Percentiles rank a stretch among this genome's conserved stretches.
Conservation (phyloP, 2,888 invertebrate genomes). For the Perizoma flavofasciatum region DNA sequence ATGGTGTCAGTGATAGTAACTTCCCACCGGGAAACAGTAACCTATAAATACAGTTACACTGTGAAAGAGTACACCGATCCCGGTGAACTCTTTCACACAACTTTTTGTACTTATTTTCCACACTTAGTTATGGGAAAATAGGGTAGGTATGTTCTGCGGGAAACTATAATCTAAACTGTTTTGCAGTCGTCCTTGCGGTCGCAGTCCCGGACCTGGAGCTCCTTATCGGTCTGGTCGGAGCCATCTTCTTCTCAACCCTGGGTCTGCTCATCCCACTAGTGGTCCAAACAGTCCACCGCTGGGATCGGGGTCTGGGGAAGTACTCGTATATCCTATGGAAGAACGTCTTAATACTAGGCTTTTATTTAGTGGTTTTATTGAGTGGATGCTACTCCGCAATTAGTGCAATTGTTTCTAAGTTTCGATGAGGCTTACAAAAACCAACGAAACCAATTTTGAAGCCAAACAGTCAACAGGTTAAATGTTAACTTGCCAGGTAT, state of each 20-base stretch:
- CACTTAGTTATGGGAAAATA: no score
- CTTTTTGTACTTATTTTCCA: no score
- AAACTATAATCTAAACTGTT: conserved; percentile 7
- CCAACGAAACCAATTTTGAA: no score
- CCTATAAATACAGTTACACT: no score
- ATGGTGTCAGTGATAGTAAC: no score
- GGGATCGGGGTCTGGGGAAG: conserved; percentile 86
- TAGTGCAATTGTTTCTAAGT: conserved; percentile 53
- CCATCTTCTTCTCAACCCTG: conserved; percentile 88
- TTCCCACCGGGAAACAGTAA: no score
- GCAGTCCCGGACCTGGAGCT: conserved; percentile 92
- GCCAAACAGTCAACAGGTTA: no score
- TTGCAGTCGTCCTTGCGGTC: conserved; percentile 88
- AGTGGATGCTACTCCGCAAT: conserved; percentile 68
- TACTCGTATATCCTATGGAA: conserved; percentile 87
- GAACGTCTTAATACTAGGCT: conserved; percentile 74
- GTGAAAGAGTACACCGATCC: no score
- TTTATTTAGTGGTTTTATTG: conserved; percentile 63
- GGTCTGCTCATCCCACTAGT: conserved; percentile 90
- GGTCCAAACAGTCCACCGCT: conserved; percentile 88
- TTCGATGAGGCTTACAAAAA: conserved; percentile 19
- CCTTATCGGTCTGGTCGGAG: conserved; percentile 94
- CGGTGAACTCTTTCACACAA: no score
- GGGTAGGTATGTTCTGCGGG: no score
- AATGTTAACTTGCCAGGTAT: no score